Conservation (phyloP, 2,113 vertebrate species). For the Epinephelus lanceolatus region DNA sequence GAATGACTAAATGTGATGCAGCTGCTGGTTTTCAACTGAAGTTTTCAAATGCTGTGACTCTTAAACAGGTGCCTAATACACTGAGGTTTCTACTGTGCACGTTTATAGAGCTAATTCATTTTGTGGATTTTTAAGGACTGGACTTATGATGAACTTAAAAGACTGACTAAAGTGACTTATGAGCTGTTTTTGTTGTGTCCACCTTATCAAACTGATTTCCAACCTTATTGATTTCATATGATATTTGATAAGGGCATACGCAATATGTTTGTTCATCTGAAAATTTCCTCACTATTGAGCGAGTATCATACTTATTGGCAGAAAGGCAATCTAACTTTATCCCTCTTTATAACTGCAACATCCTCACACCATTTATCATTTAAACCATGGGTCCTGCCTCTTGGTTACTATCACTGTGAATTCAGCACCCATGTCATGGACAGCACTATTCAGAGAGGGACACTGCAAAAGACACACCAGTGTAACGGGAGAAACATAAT, state of each 20-base stretch:
- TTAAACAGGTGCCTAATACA: neutral
- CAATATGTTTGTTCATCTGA: neutral
- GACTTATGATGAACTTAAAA: too few relatives aligned
- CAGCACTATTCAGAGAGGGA: neutral
- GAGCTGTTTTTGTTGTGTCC: neutral
- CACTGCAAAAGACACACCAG: neutral
- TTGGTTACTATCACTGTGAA: neutral
- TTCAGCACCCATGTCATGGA: conserved; percentile 10
- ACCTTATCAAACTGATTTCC: neutral
- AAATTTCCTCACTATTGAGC: neutral
- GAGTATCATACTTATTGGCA: neutral
- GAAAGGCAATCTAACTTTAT: neutral
- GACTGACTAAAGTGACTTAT: too few relatives aligned
- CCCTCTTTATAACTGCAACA: neutral
- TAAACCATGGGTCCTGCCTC: neutral
- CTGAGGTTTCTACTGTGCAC: neutral
- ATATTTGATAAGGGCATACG: neutral
- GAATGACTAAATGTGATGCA: neutral
- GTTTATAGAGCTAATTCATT: too few relatives aligned
- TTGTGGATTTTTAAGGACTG: neutral
- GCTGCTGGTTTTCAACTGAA: neutral
- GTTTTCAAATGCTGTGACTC: neutral
- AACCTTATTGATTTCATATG: neutral
- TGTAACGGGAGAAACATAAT: neutral
- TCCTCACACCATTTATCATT: neutral